Base-by-base conservation (phyloP, 2,888 invertebrate species). In the Nephrocerus scutellatus region DNA sequence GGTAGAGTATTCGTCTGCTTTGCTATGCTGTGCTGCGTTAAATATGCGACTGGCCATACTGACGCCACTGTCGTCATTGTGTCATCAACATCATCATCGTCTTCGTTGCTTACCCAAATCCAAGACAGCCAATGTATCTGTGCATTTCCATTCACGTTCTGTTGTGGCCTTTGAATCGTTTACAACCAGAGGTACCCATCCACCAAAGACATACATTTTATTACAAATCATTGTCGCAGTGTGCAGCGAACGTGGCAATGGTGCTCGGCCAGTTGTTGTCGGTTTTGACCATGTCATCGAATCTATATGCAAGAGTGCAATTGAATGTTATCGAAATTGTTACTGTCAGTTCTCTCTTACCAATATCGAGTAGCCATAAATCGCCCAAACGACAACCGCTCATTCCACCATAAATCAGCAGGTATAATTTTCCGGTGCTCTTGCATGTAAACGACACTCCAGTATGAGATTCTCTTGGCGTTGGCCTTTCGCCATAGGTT, bases 121-220 rank as follows among this genome's bases (percentile, higher is more conserved):
- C 32, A 97, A 76, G 50, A 91, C 91, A 8, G 93, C 96, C 48
- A 98, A 74, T 0, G 95, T 90, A 61, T 93, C 96, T 9, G 98
- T 97, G 69, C 98, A 98, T 68, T 96, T 96, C 98, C 98, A 98
- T 70, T 98, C 97, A 54, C 96, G 92, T 63, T 97, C 97, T 1
- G 88, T 84, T 6, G 90, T 85, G 37, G 87, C 81, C 69, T 93
- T 93, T 4, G 86, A 80, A 64, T 92, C 93, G 59, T 93, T 93
- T 24, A 88, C 80, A 2, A 93, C 85, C 8, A 95, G 77, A 0
- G 96, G 96, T 6, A 97, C 96, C 98, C 98, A 98, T n/a, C 98
- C 98, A n/a, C 98, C 98, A 62, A 97, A 98, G 2, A 98, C 85
- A 67, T 88, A 97, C 97, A 98, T 97, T 59, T 88, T 80, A 58